Evolutionary conservation across 2,113 vertebrate species (phyloP).

Genomic region (Callospermophilus lateralis): DNA sequence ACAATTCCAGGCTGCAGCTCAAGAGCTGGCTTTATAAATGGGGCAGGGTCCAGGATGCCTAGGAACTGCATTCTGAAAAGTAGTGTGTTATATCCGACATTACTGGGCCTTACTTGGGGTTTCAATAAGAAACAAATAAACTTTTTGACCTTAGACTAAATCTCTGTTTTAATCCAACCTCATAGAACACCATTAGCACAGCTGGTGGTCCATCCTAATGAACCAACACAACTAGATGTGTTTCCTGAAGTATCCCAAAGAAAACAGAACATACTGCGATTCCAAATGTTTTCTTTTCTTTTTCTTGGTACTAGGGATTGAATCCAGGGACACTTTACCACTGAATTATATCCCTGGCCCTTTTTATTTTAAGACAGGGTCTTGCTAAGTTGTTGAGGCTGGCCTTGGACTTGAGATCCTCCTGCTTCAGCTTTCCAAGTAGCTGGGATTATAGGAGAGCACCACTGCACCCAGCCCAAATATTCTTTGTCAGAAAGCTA

Average conservation of each 20-base stretch:
- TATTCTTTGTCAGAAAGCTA: not conserved
- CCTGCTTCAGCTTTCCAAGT: too few relatives aligned
- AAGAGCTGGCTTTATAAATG: not conserved
- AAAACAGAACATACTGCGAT: not conserved
- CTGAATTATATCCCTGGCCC: too few relatives aligned
- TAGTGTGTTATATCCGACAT: not conserved
- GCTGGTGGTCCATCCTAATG: not conserved
- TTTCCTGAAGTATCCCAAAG: conserved; percentile 11
- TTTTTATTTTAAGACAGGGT: too few relatives aligned
- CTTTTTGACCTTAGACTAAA: not conserved
- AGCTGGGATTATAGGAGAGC: too few relatives aligned
- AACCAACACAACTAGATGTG: not conserved
- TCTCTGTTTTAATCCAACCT: not conserved
- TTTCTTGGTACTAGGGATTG: too few relatives aligned
- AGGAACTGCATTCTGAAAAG: not conserved
- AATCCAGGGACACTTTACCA: too few relatives aligned
- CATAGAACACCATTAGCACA: not conserved
- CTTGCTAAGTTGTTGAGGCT: too few relatives aligned
- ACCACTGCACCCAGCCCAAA: not conserved
- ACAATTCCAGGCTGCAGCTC: not conserved
- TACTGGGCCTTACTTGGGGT: not conserved
- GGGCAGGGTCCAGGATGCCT: not conserved
- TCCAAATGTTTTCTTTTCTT: not conserved
- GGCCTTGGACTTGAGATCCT: too few relatives aligned
- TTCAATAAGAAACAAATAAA: not conserved